These are phyloP conservation scores for Tricholauxania praeusta DNA, from an alignment of 2,888 invertebrate species.

Conservation along the genomic window DNA sequence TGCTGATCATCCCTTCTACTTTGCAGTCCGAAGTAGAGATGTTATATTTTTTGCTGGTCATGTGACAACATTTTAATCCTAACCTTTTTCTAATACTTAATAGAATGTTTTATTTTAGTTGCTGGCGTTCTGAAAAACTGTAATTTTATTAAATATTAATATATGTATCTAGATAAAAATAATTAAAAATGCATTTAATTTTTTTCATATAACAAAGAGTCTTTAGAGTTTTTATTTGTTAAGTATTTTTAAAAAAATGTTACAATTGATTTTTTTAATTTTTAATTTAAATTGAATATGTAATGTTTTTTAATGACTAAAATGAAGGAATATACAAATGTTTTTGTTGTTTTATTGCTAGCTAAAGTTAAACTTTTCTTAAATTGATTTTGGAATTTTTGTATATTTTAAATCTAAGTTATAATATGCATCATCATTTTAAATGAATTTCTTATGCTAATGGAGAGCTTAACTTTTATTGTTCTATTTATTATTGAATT, in stretches of 20 bases:
- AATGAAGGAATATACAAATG: constrained; percentile 26
- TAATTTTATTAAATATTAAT: background rate
- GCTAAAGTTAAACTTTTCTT: constrained; percentile 26
- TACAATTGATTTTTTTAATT: constrained; percentile 19
- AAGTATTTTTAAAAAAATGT: constrained; percentile 26
- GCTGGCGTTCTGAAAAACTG: background rate
- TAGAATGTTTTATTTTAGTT: background rate
- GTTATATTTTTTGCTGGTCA: constrained; percentile 60
- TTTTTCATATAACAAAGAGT: constrained; percentile 62
- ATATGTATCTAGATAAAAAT: constrained; percentile 2
- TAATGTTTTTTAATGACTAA: constrained; percentile 16
- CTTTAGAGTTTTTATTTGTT: constrained; percentile 56
- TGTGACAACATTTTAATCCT: constrained; percentile 53
- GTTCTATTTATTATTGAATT: constrained; percentile 4
- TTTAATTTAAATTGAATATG: constrained; percentile 17
- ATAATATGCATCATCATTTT: background rate
- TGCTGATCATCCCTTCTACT: constrained; percentile 64
- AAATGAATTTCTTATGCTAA: background rate
- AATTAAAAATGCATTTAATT: constrained; percentile 32
- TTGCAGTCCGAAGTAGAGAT: constrained; percentile 58
- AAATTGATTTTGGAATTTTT: background rate
- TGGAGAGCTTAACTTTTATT: background rate
- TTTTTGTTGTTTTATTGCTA: constrained; percentile 19
- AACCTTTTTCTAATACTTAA: background rate
- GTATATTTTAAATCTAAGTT: background rate